Base-by-base conservation (phyloP, 2,113 vertebrate species). In the Ameiurus melas region DNA sequence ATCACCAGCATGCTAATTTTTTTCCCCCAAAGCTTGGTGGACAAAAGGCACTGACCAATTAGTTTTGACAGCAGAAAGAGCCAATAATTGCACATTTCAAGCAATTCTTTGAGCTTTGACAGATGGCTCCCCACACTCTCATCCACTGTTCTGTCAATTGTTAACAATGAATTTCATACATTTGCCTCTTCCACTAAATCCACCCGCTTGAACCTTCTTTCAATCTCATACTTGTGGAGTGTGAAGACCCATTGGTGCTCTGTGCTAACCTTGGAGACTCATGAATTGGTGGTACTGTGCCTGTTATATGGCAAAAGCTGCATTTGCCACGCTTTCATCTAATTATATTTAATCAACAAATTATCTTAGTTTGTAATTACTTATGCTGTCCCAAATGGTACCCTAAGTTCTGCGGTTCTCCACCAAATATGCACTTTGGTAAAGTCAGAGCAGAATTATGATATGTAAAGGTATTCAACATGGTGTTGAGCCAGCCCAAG, bases 131-230 rank as follows among this genome's bases (percentile, higher is more conserved):
- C 51, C 64, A 93, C 90, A 90, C 91, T 90, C 91, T 90, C 92
- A 91, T 94, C 92, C 89, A 93, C 92, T 94, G 93, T 92, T 89
- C 92, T 94, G 93, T 92, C 94, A 94, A 91, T 91, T 16, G 66
- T 89, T 84, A 57, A 89, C 81, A 89, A 84, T 68, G 39, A 27
- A 43, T 68, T 68, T 68, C 60, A 84, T 47, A 68, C 83, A 68
- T 93, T 94, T 94, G 90, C 88, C 91, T 92, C 90, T 91, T 91
- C 47, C 91, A 85, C 68, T 88, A 91, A 92, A 92, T 88, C 71
- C 82, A 89, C 86, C 87, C 85, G 88, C 75, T 77, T 84, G 82
- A 90, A 90, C 83, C 43, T 84, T 66, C 77, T 80, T 80, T 89
- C 60, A 57, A 51, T 13, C n/a, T 80, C 55, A 22, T 60, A 60